Evolutionary conservation across 2,888 invertebrate genomes (phyloP).

Genomic region (Tetropium fuscum): DNA sequence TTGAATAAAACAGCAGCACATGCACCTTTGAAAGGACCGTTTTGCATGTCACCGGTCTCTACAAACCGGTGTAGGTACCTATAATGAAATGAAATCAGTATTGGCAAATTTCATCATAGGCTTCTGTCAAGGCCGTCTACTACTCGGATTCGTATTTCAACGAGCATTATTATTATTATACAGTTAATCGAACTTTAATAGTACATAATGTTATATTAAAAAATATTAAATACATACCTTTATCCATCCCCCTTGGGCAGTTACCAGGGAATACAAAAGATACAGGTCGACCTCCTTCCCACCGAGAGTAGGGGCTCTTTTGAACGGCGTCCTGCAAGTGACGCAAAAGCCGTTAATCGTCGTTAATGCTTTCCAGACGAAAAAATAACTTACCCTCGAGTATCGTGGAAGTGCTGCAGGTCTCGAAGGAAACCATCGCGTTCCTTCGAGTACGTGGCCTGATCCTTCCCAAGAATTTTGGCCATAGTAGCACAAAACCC

Average conservation of each 20-base stretch:
- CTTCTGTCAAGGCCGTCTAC: conserved; percentile 36
- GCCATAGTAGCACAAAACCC: conserved; percentile 68
- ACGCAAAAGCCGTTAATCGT: conserved; percentile 35
- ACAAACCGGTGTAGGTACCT: conserved; percentile 24
- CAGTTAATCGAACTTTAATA: neutral
- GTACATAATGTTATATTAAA: no score
- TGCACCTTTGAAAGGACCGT: neutral
- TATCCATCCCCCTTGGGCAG: conserved; percentile 92
- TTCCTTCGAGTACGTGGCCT: conserved; percentile 82
- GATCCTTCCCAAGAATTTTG: conserved; percentile 75
- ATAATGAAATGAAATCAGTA: conserved; percentile 13
- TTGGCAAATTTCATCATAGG: conserved; percentile 20
- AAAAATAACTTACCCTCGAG: conserved; percentile 81
- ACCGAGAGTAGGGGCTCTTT: conserved; percentile 80
- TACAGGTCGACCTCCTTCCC: conserved; percentile 94
- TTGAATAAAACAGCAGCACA: conserved; percentile 10
- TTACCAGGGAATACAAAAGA: conserved; percentile 91
- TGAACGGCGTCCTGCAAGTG: conserved; percentile 71
- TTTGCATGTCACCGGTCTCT: neutral
- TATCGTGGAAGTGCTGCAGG: conserved; percentile 90
- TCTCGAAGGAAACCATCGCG: conserved; percentile 86
- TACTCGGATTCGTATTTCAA: conserved; percentile 10
- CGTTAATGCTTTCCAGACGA: neutral
- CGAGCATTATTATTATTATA: neutral
- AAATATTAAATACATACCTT: conserved; percentile 75